Conservation (phyloP, 2,113 vertebrate species). For the Thalassarche chlororhynchos region DNA sequence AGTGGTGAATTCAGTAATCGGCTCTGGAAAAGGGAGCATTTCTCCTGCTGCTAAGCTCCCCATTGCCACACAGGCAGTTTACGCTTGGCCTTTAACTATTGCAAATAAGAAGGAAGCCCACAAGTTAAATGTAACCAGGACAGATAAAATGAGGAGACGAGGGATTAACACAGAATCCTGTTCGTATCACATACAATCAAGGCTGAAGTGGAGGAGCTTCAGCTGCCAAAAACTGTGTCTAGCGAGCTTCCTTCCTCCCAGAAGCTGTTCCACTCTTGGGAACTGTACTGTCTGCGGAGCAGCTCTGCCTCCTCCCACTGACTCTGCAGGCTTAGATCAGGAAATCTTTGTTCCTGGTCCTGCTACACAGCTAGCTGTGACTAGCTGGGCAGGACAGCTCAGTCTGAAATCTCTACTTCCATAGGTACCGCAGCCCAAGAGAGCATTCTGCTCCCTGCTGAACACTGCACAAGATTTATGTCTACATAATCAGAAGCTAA, state of each 20-base stretch:
- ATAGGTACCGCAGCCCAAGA: not conserved
- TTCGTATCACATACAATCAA: not conserved
- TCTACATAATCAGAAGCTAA: not conserved
- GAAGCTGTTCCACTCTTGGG: not conserved
- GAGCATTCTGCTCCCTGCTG: not conserved
- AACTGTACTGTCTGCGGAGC: not conserved
- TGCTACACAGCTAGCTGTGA: not conserved
- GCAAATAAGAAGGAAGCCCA: not conserved
- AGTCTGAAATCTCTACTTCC: not conserved
- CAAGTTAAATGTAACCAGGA: not conserved
- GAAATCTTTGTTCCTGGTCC: not conserved
- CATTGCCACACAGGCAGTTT: not conserved
- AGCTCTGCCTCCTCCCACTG: not conserved
- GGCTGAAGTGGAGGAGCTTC: not conserved
- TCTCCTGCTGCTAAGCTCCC: not conserved
- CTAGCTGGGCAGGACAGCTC: not conserved
- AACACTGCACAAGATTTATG: not conserved
- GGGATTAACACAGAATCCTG: not conserved
- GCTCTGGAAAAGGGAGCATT: not conserved
- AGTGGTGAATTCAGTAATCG: not conserved
- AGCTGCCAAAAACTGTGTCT: not conserved
- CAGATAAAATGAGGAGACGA: not conserved
- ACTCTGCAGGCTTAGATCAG: not conserved
- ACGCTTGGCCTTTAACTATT: not conserved
- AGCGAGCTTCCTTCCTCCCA: not conserved